Conservation (phyloP, 2,888 invertebrate genomes). For the Phymatocera aterrima region DNA sequence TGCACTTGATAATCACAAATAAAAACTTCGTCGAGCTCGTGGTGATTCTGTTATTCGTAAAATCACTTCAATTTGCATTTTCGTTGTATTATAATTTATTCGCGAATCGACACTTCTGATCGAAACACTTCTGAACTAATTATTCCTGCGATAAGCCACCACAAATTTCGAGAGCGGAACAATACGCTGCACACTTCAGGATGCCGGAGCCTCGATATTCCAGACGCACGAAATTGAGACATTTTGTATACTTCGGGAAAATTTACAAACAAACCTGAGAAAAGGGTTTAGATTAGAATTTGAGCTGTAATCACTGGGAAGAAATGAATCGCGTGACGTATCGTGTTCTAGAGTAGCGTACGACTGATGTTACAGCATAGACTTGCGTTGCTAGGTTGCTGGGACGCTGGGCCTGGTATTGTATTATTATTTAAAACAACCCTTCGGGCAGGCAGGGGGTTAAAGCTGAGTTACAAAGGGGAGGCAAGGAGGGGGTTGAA, state of each 20-base stretch:
- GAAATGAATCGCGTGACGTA: conserved; percentile 12
- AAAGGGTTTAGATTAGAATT: neutral
- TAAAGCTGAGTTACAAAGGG: conserved; percentile 53
- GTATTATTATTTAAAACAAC: conserved; percentile 73
- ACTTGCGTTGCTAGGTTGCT: conserved; percentile 47
- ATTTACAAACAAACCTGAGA: neutral
- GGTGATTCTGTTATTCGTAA: neutral
- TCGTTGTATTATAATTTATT: too few relatives aligned
- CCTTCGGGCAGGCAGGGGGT: conserved; percentile 65
- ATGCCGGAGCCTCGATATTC: too few relatives aligned
- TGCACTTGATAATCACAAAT: neutral
- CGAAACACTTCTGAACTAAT: neutral
- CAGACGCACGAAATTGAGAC: too few relatives aligned
- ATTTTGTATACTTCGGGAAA: too few relatives aligned
- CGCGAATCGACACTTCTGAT: neutral
- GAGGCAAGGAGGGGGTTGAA: neutral
- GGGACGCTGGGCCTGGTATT: conserved; percentile 54
- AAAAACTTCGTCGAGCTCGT: neutral
- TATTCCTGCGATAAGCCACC: neutral
- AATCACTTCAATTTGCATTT: neutral
- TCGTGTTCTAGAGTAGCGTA: neutral
- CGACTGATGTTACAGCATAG: conserved; percentile 30
- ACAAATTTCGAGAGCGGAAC: too few relatives aligned
- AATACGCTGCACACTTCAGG: too few relatives aligned
- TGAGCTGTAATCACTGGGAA: neutral